A percentile compares a stretch with the other conserved stretches of the same genome.
phyloP scores from a whole-genome alignment of 1,140 invertebrate genomes.

The Brachionus paranguensis region DNA sequence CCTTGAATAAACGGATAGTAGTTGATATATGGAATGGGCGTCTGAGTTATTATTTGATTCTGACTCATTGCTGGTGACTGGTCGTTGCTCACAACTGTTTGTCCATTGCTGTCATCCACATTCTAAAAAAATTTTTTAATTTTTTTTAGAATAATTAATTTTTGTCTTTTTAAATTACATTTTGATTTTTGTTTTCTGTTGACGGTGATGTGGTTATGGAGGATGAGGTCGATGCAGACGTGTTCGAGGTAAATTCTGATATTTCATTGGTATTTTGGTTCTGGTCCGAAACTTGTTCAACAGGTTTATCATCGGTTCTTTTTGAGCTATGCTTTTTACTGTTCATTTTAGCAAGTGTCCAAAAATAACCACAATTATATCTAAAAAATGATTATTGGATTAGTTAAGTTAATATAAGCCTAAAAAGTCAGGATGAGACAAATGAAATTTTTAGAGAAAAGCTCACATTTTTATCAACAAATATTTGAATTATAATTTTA shows the following conservation, averaged over 20 bases:
- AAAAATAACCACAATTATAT: neutral
- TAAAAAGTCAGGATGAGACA: neutral
- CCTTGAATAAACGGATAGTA: conserved; percentile 14
- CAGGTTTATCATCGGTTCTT: neutral
- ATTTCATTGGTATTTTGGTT: neutral
- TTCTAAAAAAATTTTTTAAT: neutral
- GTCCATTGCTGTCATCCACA: neutral
- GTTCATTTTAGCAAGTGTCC: neutral
- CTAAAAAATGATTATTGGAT: neutral
- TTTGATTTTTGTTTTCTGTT: neutral
- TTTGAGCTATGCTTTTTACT: neutral
- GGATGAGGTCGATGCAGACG: neutral
- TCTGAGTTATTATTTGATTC: neutral
- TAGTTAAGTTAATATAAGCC: conserved; percentile 3
- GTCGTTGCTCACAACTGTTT: neutral
- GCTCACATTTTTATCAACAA: neutral
- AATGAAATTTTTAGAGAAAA: neutral
- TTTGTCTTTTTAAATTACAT: neutral
- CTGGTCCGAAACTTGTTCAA: neutral
- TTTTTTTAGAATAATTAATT: neutral
- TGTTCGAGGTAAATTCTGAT: conserved; percentile 9
- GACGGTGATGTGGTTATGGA: conserved; percentile 5
- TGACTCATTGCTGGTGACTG: neutral
- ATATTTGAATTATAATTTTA: conserved; percentile 6
- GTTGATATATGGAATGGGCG: conserved; percentile 2